These are phyloP conservation scores for Branchipolynoe longqiensis DNA, from an alignment of 2,888 invertebrate species.

Conservation along the genomic window DNA sequence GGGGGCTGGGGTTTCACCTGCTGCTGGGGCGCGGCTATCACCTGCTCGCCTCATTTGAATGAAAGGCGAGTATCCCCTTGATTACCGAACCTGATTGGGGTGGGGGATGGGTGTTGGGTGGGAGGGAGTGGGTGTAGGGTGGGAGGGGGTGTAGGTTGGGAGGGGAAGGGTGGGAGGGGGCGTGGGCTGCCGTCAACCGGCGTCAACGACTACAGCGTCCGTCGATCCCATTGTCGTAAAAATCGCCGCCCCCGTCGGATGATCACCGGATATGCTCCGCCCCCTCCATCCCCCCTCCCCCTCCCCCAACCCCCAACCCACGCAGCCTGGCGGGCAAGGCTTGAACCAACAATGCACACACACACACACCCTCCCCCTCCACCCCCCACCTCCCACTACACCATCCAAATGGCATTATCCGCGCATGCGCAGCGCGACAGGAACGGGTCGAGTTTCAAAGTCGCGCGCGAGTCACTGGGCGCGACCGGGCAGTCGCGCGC, in stretches of 20 bases:
- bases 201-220: constrained; percentile 13
- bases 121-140: neutral
- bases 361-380: neutral
- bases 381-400: neutral
- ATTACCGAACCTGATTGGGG: constrained; percentile 40
- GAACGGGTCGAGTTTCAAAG: constrained; percentile 52
- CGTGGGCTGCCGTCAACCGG: neutral
- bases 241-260: constrained; percentile 2
- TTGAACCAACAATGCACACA: constrained; percentile 41
- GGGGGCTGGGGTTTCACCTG: constrained; percentile 45
- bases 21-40: too few relatives aligned
- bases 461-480: constrained; percentile 44
- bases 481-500: neutral
- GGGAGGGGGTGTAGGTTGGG: neutral
- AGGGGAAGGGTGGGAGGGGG: neutral
- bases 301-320: neutral
- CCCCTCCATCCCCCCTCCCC: neutral
- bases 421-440: constrained; percentile 40
- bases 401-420: constrained; percentile 42
- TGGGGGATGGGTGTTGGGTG: constrained; percentile 19
- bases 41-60: constrained; percentile 45
- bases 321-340: neutral
- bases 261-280: constrained; percentile 34
- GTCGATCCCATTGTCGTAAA: constrained; percentile 43
- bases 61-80: constrained; percentile 38